phyloP scores from a whole-genome alignment of 2,113 vertebrate genomes.

The Mus spicilegus region DNA sequence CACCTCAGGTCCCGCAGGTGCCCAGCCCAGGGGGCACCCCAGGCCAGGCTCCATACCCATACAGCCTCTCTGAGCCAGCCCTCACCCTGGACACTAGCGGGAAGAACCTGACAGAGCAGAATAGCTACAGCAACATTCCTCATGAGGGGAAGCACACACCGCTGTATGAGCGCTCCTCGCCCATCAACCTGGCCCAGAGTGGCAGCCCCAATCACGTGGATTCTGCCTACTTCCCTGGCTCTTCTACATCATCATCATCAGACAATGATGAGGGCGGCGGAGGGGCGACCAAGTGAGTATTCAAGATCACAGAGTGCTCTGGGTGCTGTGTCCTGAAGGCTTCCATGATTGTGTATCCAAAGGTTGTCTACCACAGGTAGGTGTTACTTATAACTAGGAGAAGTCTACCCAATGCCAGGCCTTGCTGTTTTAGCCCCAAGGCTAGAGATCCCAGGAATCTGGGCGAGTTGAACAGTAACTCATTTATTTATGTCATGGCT shows the following conservation, averaged over 20 bases:
- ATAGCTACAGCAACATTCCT: conserved; percentile 96
- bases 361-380: neutral
- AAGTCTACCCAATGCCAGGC: neutral
- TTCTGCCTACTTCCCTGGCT: conserved; percentile 90
- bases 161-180: conserved; percentile 95
- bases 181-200: conserved; percentile 90
- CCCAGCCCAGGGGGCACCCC: conserved; percentile 85
- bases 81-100: conserved; percentile 87
- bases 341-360: neutral
- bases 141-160: conserved; percentile 95
- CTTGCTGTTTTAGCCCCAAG: neutral
- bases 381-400: neutral
- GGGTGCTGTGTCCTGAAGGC: neutral
- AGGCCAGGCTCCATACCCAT: conserved; percentile 89
- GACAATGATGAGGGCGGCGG: conserved; percentile 94
- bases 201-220: conserved; percentile 92
- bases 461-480: neutral
- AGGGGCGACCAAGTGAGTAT: conserved; percentile 93
- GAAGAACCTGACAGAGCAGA: conserved; percentile 91
- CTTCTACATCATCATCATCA: conserved; percentile 93
- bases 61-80: conserved; percentile 88
- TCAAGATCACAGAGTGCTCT: neutral
- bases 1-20: conserved; percentile 88
- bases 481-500: neutral
- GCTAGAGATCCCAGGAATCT: neutral